These are phyloP conservation scores for Biston betularia DNA, from an alignment of 2,888 invertebrate species.

Conservation along the genomic window DNA sequence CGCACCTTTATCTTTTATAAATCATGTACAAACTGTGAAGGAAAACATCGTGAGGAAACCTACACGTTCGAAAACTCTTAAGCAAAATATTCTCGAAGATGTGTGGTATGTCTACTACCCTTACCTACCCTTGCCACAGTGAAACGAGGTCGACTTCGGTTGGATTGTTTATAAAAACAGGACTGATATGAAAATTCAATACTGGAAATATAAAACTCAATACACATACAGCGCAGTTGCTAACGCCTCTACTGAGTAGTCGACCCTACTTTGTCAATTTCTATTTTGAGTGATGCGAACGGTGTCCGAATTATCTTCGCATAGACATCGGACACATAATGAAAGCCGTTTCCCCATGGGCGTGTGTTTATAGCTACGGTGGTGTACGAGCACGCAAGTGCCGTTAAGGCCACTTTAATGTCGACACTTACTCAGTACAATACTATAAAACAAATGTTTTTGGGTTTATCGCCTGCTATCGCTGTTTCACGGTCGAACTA, in stretches of 20 bases:
- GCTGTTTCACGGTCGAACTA: slow-evolving; percentile 18
- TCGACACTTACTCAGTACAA: slow-evolving; percentile 48
- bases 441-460: slow-evolving; percentile 50
- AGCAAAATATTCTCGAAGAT: too few relatives aligned
- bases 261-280: background rate
- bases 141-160: too few relatives aligned
- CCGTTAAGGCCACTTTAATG: slow-evolving; percentile 51
- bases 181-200: too few relatives aligned
- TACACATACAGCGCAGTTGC: background rate
- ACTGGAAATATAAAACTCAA: too few relatives aligned
- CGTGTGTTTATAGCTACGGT: slow-evolving; percentile 36
- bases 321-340: slow-evolving; percentile 43
- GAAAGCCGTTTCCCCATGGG: slow-evolving; percentile 49
- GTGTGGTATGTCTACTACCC: too few relatives aligned
- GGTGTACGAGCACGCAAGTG: slow-evolving; percentile 48
- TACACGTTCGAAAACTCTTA: too few relatives aligned
- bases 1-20: too few relatives aligned
- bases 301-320: slow-evolving; percentile 20
- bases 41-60: too few relatives aligned
- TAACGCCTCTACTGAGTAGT: background rate
- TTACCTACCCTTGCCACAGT: too few relatives aligned
- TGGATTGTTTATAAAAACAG: too few relatives aligned
- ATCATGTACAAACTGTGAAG: too few relatives aligned
- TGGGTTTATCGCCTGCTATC: slow-evolving; percentile 36
- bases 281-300: slow-evolving; percentile 5